phyloP scores from a whole-genome alignment of 2,113 vertebrate species.

The Gracilinanus agilis region DNA sequence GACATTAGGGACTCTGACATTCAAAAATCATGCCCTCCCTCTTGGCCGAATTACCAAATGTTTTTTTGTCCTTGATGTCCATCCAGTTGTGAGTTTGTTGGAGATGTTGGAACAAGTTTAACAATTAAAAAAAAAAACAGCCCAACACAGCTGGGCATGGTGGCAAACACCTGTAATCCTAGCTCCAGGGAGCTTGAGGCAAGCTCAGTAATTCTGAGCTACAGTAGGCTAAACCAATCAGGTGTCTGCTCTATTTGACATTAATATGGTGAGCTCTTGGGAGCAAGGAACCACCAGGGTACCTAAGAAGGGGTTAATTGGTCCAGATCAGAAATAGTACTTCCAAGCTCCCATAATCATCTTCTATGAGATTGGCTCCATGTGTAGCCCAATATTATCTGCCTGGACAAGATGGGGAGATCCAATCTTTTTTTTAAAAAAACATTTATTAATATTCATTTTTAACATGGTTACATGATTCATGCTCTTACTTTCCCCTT shows the following conservation, averaged over 20 bases:
- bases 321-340: neutral
- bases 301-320: neutral
- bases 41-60: neutral
- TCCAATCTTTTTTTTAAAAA: too few species aligned
- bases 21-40: neutral
- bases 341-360: neutral
- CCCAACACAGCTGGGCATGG: neutral
- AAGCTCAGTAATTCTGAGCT: neutral
- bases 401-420: neutral
- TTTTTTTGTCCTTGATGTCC: neutral
- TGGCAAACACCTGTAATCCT: neutral
- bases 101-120: neutral
- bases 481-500: too few species aligned
- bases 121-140: neutral
- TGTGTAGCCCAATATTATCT: neutral
- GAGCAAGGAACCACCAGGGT: neutral
- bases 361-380: neutral
- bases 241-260: neutral
- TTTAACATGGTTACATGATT: too few species aligned
- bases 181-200: neutral
- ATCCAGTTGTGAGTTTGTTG: neutral
- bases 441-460: too few species aligned
- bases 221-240: neutral
- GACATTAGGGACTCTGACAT: neutral
- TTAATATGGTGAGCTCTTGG: neutral